A percentile compares a stretch with the other conserved stretches of the same genome.
Evolutionary conservation across 1,140 invertebrate genomes (phyloP).

Genomic region (Drosophila navojoa): DNA sequence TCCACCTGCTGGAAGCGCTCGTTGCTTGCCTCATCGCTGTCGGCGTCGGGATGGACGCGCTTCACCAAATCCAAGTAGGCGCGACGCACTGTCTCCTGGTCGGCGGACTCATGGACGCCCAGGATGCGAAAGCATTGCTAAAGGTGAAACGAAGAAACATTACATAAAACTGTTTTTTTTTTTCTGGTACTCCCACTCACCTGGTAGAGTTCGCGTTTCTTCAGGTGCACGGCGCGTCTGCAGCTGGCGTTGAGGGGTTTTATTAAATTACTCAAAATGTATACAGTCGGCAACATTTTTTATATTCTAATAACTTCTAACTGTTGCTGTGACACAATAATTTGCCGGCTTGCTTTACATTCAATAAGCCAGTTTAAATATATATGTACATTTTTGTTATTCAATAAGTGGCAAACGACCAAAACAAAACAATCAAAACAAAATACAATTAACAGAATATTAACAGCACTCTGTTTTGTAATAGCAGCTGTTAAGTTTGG

Average conservation of each 20-base stretch:
- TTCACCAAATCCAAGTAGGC: slow-evolving; percentile 91
- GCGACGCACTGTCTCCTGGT: slow-evolving; percentile 88
- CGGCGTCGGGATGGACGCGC: slow-evolving; percentile 92
- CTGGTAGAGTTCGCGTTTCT: slow-evolving; percentile 54
- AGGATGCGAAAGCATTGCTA: slow-evolving; percentile 88
- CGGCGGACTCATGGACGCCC: slow-evolving; percentile 87
- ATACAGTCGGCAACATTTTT: slow-evolving; percentile 16
- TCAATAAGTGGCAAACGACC: slow-evolving; percentile 20
- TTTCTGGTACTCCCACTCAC: slow-evolving; percentile 21
- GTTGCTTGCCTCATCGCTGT: slow-evolving; percentile 87
- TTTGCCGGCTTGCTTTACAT: not conserved
- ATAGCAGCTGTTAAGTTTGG: not conserved
- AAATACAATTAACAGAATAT: not conserved
- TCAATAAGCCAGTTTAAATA: not conserved
- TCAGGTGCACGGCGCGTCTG: slow-evolving; percentile 51
- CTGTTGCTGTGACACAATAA: not conserved
- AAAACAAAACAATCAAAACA: slow-evolving; percentile 14
- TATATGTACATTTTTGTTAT: slow-evolving; percentile 14
- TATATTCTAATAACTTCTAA: not conserved
- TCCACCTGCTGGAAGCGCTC: slow-evolving; percentile 90
- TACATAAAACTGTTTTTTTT: not conserved
- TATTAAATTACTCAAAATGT: slow-evolving; percentile 2
- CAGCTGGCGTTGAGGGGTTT: not conserved
- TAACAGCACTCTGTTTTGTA: slow-evolving; percentile 1
- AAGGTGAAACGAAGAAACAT: not conserved